Evolutionary conservation across 2,888 invertebrate genomes (phyloP), one percentile per base, ranked within the genome.

Genomic region (Anagyrus pseudococci): DNA sequence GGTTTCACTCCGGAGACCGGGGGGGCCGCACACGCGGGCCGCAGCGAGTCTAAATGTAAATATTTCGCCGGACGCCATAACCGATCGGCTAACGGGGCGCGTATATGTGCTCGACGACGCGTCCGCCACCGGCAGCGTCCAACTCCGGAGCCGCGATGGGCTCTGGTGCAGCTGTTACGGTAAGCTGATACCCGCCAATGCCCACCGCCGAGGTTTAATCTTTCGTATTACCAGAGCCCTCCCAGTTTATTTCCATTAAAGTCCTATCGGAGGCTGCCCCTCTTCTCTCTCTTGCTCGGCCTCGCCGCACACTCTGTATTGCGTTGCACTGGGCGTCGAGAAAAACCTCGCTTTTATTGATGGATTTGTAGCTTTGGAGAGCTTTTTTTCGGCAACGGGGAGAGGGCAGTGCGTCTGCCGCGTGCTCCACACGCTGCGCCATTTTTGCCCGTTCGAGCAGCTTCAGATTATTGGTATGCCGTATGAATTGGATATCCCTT

Each of bases 21-120:
- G 64, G n/a, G 46, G 43, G 2, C 62, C 62, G 65, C 66, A 62
- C 60, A 62, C 65, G 59, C 65, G 59, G n/a, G n/a, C n/a, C n/a
- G n/a, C 68, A 71, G 69, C 71, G 69, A 70, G 70, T 71, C 67
- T 71, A 70, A 69, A 71, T 71, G 71, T 71, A 70, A 71, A 71
- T 71, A 69, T 71, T 71, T 69, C 64, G 69, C 68, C 69, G 70
- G 62, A 57, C 57, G 66, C 59, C 62, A 60, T 43, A 61, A 61
- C 65, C 62, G 49, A 58, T 58, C 50, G 59, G 50, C 54, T 52
- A 64, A 55, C 62, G 41, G 50, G 19, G n/a, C 52, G 19, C 25
- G n/a, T 20, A 13, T 23, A 22, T 47, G 7, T 23, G 25, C 47
- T n/a, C 25, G 48, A 15, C 26, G 10, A 25, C 15, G 48, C 22